Base-by-base conservation (phyloP, 2,888 invertebrate species). In the Hipparchia semele region DNA sequence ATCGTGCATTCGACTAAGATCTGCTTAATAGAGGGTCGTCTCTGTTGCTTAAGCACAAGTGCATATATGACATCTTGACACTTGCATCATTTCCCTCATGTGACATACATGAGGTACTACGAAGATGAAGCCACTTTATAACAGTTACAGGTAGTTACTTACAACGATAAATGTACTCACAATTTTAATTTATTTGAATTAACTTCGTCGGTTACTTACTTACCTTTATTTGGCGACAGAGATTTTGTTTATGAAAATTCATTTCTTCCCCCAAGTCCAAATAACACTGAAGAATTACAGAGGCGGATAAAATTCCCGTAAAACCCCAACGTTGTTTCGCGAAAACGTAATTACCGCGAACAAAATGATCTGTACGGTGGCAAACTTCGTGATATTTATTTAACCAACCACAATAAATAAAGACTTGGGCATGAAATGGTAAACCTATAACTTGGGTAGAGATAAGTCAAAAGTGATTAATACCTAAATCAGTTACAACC, bases 251-350 rank as follows among this genome's bases (percentile, higher is more conserved):
- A 64, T 49, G 6, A 49, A 64, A 9, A 13, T 49, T 49, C 64
- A 46, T 64, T 49, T 49, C n/a, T 23, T 64, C 13, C 8, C n/a
- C 13, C 64, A 49, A 8, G 49, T 64, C 49, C 49, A 13, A 49
- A 64, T 64, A 64, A 64, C n/a, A 23, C 23, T 64, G 64, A 49
- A 49, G 64, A 64, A 64, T 64, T 64, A 49, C 23, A 9, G 64
- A 2, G 23, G 49, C 49, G 64, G 13, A 64, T 64, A 64, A 62
- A 64, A 64, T 2, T 9, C 49, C 49, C 46, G 49, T 64, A 64
- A 64, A 64, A 60, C 33, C 64, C 64, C 13, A 64, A 46, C n/a
- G 49, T 23, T 49, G 23, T 23, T 64, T 46, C 49, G 13, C 49
- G 64, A 49, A 49, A 49, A 64, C 64, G 49, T 49, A 64, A 64